These are phyloP conservation scores for Zaprionus inermis DNA, from an alignment of 1,140 invertebrate genomes.

Conservation along the genomic window DNA sequence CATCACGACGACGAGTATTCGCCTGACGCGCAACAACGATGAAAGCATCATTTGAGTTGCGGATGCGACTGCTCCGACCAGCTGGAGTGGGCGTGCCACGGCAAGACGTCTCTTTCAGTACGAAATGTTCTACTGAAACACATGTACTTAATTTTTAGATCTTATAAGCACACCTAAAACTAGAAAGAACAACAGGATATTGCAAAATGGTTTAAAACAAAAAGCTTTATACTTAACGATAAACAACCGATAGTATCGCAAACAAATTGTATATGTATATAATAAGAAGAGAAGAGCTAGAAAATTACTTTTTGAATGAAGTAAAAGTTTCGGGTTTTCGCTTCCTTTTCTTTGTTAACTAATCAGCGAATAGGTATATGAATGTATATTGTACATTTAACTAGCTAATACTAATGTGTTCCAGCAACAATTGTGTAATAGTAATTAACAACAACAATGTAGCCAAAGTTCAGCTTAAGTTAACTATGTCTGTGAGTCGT, in stretches of 20 bases:
- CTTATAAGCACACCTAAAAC: constrained; percentile 7
- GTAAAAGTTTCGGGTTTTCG: constrained; percentile 1
- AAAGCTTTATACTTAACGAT: constrained; percentile 66
- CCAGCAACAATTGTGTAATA: constrained; percentile 66
- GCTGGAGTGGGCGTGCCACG: neutral
- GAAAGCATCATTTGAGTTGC: constrained; percentile 81
- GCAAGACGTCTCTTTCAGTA: constrained; percentile 50
- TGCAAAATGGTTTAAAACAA: constrained; percentile 59
- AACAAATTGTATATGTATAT: constrained; percentile 58
- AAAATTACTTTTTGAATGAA: constrained; percentile 4
- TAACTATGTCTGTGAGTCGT: constrained; percentile 12
- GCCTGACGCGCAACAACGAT: constrained; percentile 79
- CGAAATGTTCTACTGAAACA: constrained; percentile 68
- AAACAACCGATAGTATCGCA: constrained; percentile 26
- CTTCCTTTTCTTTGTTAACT: constrained; percentile 21
- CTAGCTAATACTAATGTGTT: constrained; percentile 71
- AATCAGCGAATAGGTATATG: neutral
- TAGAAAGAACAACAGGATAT: constrained; percentile 20
- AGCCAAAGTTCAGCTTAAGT: constrained; percentile 69
- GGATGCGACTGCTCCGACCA: constrained; percentile 28
- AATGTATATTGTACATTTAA: constrained; percentile 47
- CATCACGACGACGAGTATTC: constrained; percentile 75
- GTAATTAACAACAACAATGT: constrained; percentile 48
- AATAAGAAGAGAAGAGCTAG: neutral
- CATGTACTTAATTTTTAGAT: constrained; percentile 2